Evolutionary conservation across 2,113 vertebrate species (phyloP).

Genomic region (Xiphorhynchus elegans): DNA sequence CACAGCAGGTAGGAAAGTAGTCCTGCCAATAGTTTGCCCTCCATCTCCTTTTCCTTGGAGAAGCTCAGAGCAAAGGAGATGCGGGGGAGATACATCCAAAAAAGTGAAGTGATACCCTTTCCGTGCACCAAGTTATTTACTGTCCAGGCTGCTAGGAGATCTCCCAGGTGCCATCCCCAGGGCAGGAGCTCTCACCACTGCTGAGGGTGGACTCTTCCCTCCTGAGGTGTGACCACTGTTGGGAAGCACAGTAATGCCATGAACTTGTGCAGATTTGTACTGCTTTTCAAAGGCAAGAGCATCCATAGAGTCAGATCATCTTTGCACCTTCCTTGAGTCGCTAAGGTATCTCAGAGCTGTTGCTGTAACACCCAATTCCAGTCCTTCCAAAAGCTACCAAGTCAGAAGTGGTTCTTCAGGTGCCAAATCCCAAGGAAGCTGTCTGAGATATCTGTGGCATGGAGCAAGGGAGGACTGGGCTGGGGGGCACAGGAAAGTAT

Average conservation of each 20-base stretch:
- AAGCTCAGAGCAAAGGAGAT: not conserved
- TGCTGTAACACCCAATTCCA: not conserved
- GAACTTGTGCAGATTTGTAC: not conserved
- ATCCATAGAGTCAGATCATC: not conserved
- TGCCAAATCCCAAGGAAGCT: slow-evolving; percentile 42
- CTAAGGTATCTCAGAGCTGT: not conserved
- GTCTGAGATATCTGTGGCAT: not conserved
- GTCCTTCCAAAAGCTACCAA: not conserved
- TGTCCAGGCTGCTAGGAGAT: not conserved
- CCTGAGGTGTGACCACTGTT: not conserved
- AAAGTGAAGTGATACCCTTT: not conserved
- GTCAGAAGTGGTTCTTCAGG: not conserved
- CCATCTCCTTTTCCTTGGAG: not conserved
- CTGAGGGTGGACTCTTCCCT: not conserved
- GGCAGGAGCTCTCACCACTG: not conserved
- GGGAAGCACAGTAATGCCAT: not conserved
- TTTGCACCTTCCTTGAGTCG: slow-evolving; percentile 7
- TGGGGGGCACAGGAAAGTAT: not conserved
- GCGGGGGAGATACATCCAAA: not conserved
- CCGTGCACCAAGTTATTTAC: not conserved
- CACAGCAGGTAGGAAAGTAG: not conserved
- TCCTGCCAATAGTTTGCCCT: not conserved
- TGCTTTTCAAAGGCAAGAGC: not conserved
- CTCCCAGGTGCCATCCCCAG: not conserved
- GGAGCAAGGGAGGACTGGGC: not conserved